Conservation (phyloP, 1,140 invertebrate species). For the Agrypnia vestita region DNA sequence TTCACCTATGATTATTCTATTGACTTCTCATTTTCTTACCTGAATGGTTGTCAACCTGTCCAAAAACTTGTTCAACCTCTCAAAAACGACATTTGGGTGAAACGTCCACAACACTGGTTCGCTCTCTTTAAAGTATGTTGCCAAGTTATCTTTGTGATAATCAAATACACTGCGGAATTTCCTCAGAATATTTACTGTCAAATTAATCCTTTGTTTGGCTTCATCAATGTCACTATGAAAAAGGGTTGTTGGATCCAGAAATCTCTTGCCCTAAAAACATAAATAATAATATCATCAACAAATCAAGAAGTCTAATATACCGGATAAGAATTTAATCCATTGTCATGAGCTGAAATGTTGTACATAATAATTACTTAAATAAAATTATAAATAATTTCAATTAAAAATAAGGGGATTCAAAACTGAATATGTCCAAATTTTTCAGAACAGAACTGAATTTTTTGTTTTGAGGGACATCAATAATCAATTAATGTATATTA, state of each 20-base stretch:
- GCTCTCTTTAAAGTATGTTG: slow-evolving; percentile 77
- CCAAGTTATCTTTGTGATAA: slow-evolving; percentile 81
- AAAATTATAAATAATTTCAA: no score
- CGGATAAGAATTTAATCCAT: no score
- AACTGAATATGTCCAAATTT: no score
- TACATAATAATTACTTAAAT: no score
- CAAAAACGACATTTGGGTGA: slow-evolving; percentile 90
- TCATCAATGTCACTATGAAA: slow-evolving; percentile 94
- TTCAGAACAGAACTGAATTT: no score
- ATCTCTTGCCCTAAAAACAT: slow-evolving; percentile 84
- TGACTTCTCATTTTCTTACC: slow-evolving; percentile 64
- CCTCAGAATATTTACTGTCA: slow-evolving; percentile 81
- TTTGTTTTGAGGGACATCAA: no score
- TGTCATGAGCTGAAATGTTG: no score
- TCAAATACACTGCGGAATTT: slow-evolving; percentile 78
- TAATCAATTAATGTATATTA: no score
- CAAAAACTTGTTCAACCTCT: slow-evolving; percentile 88
- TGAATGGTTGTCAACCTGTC: slow-evolving; percentile 87
- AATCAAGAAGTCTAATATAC: background rate
- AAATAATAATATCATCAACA: slow-evolving; percentile 30
- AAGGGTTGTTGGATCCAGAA: slow-evolving; percentile 89
- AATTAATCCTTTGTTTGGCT: slow-evolving; percentile 84
- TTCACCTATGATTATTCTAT: no score
- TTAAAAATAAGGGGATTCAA: no score
- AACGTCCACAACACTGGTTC: slow-evolving; percentile 88